Evolutionary conservation across 2,888 invertebrate genomes (phyloP).

Genomic region (Rhagonycha fulva): DNA sequence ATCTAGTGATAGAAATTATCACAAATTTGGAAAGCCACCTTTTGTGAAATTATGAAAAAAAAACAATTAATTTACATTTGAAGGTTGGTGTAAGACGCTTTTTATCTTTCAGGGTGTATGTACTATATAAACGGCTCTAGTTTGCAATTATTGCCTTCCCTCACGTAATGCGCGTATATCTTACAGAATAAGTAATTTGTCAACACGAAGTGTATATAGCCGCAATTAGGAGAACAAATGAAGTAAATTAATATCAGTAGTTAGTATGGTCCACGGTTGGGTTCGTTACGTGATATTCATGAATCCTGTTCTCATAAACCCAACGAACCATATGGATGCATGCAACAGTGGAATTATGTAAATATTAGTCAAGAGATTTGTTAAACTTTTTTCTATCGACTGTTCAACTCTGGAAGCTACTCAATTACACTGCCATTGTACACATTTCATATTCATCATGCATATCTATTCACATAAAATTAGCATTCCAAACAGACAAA

Average conservation of each 20-base stretch:
- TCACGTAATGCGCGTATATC: constrained; percentile 27
- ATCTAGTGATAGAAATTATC: not conserved
- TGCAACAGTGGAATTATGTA: not conserved
- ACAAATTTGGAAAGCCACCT: not conserved
- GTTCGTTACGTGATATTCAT: constrained; percentile 44
- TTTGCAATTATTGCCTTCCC: not conserved
- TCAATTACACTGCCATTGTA: constrained; percentile 39
- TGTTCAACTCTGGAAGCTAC: not conserved
- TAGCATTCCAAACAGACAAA: constrained; percentile 6
- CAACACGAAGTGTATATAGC: constrained; percentile 27
- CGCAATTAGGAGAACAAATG: constrained; percentile 42
- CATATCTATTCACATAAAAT: constrained; percentile 28
- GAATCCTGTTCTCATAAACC: not conserved
- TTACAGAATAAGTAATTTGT: constrained; percentile 31
- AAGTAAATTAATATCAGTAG: constrained; percentile 45
- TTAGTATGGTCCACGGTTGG: constrained; percentile 39
- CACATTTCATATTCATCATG: constrained; percentile 27
- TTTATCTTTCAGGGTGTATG: not conserved
- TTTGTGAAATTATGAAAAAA: not conserved
- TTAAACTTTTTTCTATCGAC: not conserved
- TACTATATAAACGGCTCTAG: not conserved
- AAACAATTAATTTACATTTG: not conserved
- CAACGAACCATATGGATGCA: not conserved
- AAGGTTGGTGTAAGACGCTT: not conserved
- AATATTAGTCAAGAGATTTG: not conserved